Conservation (phyloP, 2,797 vertebrate genomes). For the Platalea minor region DNA sequence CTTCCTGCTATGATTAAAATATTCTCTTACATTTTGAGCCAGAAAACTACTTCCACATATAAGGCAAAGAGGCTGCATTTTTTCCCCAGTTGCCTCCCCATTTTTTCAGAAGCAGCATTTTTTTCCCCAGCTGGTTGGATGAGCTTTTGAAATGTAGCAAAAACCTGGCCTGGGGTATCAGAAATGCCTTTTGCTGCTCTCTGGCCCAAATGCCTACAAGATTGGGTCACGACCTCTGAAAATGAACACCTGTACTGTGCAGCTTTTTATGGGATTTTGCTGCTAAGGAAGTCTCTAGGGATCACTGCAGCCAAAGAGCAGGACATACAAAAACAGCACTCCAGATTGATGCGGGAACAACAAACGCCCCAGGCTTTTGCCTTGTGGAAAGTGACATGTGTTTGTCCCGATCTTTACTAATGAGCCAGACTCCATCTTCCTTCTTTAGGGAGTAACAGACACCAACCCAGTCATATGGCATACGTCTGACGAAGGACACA, state of each 20-base stretch:
- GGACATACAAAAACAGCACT: background rate
- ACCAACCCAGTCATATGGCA: background rate
- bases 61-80: background rate
- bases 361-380: background rate
- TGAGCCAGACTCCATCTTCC: background rate
- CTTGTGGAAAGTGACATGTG: background rate
- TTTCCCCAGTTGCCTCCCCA: background rate
- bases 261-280: background rate
- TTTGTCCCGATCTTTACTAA: background rate
- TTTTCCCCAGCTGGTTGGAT: background rate
- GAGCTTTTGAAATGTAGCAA: background rate
- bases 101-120: background rate
- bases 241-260: background rate
- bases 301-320: background rate
- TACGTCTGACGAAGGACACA: background rate
- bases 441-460: background rate
- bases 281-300: background rate
- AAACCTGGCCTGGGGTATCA: background rate
- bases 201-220: background rate
- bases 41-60: background rate
- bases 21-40: background rate
- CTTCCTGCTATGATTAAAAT: background rate
- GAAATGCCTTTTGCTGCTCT: background rate
- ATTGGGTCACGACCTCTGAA: background rate
- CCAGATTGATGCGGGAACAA: background rate